Conservation (phyloP, 2,113 vertebrate genomes). For the Grus americana region DNA sequence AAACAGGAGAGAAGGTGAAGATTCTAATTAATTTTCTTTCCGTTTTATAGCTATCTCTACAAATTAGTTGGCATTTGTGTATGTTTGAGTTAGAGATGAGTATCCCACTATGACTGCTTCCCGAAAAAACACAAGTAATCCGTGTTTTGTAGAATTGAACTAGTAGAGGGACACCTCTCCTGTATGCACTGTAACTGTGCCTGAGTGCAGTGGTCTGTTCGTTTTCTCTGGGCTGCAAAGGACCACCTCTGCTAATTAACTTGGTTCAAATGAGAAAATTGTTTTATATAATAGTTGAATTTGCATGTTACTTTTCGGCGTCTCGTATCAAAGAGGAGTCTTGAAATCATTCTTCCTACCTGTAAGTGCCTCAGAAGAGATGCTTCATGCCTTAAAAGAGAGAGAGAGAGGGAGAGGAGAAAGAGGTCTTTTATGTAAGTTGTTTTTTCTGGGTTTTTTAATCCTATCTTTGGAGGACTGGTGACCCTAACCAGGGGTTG, state of each 20-base stretch:
- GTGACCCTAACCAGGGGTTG: constrained; percentile 6
- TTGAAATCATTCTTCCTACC: neutral
- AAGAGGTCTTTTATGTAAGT: neutral
- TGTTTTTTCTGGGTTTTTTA: neutral
- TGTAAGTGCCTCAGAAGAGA: neutral
- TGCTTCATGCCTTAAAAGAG: neutral
- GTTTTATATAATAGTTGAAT: neutral
- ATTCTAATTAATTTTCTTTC: neutral
- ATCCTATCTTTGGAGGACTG: neutral
- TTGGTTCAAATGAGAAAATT: neutral
- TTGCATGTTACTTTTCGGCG: neutral
- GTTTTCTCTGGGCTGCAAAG: neutral
- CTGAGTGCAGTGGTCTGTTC: neutral
- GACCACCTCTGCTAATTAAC: neutral
- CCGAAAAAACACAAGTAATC: neutral
- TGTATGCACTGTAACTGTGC: neutral
- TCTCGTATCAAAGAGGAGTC: neutral
- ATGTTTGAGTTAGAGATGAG: neutral
- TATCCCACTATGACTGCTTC: neutral
- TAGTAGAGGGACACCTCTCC: neutral
- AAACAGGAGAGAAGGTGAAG: neutral
- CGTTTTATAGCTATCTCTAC: neutral
- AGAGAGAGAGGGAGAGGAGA: neutral
- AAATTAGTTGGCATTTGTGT: neutral
- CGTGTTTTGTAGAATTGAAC: neutral